These are phyloP conservation scores for Zygogramma bicolorata DNA, from an alignment of 2,888 invertebrate genomes.

Conservation along the genomic window DNA sequence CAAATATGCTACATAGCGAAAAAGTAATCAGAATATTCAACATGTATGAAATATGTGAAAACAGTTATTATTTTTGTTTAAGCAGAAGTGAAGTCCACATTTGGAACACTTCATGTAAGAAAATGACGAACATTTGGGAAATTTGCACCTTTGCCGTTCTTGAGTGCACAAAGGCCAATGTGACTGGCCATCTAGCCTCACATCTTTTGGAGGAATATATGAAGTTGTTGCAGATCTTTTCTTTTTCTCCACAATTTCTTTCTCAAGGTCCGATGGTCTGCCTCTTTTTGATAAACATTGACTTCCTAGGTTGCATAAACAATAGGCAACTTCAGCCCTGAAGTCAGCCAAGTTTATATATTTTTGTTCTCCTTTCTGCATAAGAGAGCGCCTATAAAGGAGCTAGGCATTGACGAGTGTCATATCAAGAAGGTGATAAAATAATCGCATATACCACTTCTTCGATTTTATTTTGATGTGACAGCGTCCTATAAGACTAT, in stretches of 20 bases:
- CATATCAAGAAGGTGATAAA: too few species aligned
- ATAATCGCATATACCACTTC: too few species aligned
- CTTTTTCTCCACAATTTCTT: constrained; percentile 13
- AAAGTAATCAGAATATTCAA: too few species aligned
- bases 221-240: not conserved
- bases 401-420: too few species aligned
- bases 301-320: constrained; percentile 25
- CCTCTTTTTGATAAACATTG: constrained; percentile 28
- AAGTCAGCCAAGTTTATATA: not conserved
- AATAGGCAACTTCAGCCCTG: constrained; percentile 32
- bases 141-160: not conserved
- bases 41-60: not conserved
- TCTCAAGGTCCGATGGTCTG: constrained; percentile 31
- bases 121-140: not conserved
- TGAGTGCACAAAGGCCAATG: not conserved
- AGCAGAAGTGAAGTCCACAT: not conserved
- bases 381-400: too few species aligned
- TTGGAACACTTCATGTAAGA: not conserved
- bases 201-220: constrained; percentile 28
- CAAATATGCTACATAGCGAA: too few species aligned
- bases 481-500: too few species aligned
- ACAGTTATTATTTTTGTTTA: not conserved
- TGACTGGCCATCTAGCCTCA: constrained; percentile 26
- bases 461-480: too few species aligned
- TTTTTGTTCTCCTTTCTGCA: too few species aligned